phyloP scores from a whole-genome alignment of 2,113 vertebrate genomes.

The Saguinus midas region DNA sequence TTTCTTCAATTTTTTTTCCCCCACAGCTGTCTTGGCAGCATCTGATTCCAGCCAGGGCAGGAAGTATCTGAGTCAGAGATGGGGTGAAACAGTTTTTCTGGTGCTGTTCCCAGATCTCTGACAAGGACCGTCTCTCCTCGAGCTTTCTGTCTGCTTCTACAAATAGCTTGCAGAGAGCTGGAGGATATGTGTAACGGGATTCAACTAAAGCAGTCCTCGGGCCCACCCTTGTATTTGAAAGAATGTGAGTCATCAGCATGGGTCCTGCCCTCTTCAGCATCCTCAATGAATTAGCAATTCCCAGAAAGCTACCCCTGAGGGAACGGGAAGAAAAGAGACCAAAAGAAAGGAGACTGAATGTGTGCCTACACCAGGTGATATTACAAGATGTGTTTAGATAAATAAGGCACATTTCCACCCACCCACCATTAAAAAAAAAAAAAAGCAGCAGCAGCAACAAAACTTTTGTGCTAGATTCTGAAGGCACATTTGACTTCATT shows the following conservation, averaged over 20 bases:
- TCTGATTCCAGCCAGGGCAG: slow-evolving; percentile 33
- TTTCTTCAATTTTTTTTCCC: slow-evolving; percentile 24
- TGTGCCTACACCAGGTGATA: neutral
- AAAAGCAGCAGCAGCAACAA: neutral
- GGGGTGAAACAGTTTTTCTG: slow-evolving; percentile 24
- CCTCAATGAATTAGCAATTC: neutral
- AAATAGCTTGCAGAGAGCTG: neutral
- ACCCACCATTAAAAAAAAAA: neutral
- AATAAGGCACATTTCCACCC: neutral
- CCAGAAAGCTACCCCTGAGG: neutral
- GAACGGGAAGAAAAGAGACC: neutral
- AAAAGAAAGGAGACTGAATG: neutral
- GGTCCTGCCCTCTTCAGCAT: neutral
- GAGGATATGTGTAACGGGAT: neutral
- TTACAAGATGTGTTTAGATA: neutral
- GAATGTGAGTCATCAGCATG: neutral
- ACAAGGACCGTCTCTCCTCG: neutral
- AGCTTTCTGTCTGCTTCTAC: neutral
- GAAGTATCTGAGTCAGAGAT: slow-evolving; percentile 57
- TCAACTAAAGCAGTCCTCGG: neutral
- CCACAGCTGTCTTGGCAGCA: slow-evolving; percentile 58
- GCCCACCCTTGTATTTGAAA: neutral
- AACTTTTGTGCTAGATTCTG: neutral
- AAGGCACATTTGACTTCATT: neutral
- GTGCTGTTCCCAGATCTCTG: slow-evolving; percentile 32